Conservation (phyloP, 2,797 vertebrate species). For the Sylvia borin region DNA sequence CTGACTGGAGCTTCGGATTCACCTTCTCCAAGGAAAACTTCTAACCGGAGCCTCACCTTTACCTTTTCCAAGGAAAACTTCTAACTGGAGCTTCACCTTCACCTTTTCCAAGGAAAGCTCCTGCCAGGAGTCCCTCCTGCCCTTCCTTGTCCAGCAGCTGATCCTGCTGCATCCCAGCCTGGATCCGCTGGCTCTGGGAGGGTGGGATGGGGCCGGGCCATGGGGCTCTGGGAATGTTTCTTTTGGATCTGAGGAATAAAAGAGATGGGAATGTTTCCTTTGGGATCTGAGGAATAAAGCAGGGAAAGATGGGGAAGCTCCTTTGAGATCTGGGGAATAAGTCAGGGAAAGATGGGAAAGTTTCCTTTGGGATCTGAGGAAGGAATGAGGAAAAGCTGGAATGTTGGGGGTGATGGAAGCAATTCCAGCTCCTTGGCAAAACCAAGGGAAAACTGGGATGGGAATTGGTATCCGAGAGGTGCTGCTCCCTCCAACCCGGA, state of each 20-base stretch:
- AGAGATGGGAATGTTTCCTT: neutral
- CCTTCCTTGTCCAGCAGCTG: neutral
- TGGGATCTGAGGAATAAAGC: neutral
- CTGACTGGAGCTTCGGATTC: slow-evolving; percentile 77
- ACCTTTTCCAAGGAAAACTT: slow-evolving; percentile 78
- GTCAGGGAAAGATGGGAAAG: neutral
- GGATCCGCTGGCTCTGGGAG: neutral
- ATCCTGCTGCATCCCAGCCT: neutral
- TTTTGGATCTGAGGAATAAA: neutral
- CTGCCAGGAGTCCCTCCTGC: too few species aligned
- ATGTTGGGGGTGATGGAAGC: accelerated
- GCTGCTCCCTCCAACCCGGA: accelerated
- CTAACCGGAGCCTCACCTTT: slow-evolving; percentile 73
- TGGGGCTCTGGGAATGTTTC: neutral
- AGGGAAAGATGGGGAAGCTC: neutral
- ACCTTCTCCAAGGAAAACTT: slow-evolving; percentile 78
- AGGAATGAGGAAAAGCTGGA: neutral
- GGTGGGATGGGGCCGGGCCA: neutral
- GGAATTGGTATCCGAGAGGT: neutral
- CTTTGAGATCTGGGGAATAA: neutral
- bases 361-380: neutral
- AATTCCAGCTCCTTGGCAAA: neutral
- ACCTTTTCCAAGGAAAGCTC: slow-evolving; percentile 78
- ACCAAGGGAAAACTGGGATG: neutral
- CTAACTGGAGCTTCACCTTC: slow-evolving; percentile 78